Base-by-base conservation (phyloP, 2,888 invertebrate genomes). In the Brachyopa scutellaris region DNA sequence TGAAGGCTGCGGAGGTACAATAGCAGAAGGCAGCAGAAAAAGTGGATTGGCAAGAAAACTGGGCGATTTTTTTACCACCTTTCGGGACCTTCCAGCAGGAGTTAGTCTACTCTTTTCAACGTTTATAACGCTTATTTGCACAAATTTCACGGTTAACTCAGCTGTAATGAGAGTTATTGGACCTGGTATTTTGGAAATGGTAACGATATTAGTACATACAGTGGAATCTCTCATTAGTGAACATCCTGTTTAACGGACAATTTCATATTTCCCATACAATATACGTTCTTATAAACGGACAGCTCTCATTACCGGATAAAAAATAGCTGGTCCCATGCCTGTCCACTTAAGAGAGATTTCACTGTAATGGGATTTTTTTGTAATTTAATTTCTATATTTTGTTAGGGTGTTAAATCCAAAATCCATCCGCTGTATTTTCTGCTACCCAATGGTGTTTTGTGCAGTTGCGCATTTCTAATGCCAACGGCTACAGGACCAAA, bases 181-280 rank as follows among this genome's bases (percentile, higher is more conserved):
- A 21, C 78, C 78, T 4, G 77, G 62, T 23, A 45, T 78, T 13
- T 7, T 66, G 19, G 13, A 59, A 59, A 0, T 72, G 72, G 76
- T 78, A 57, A 59, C 8, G 0, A 9, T 36, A 36, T 13, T 33
- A 8, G 21, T 7, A 23, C 8, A 13, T 15, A 15, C n/a, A n/a
- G n/a, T n/a, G n/a, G n/a, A n/a, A n/a, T n/a, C n/a, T n/a, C n/a
- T n/a, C n/a, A n/a, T n/a, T n/a, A n/a, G n/a, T n/a, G n/a, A n/a
- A n/a, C n/a, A n/a, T n/a, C n/a, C n/a, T n/a, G n/a, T n/a, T n/a
- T n/a, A n/a, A n/a, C n/a, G n/a, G n/a, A n/a, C n/a, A n/a, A n/a
- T n/a, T n/a, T n/a, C n/a, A n/a, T n/a, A n/a, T n/a, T n/a, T n/a
- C n/a, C n/a, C n/a, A n/a, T n/a, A n/a, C n/a, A n/a, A n/a, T n/a